Evolutionary conservation across 1,140 invertebrate genomes (phyloP).

Genomic region (Mya arenaria): DNA sequence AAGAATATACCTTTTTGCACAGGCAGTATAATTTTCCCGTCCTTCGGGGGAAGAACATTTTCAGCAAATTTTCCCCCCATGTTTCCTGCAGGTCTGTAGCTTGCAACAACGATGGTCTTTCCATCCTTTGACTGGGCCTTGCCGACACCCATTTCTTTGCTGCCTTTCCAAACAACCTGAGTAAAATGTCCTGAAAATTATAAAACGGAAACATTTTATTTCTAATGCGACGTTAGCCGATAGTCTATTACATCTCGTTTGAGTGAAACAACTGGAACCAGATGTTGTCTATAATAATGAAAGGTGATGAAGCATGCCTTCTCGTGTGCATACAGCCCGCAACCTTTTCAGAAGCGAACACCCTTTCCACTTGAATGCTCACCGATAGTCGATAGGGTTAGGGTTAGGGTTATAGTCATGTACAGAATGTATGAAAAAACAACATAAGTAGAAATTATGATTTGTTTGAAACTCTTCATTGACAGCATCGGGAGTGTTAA

Average conservation of each 20-base stretch:
- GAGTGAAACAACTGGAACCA: neutral
- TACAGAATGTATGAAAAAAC: no score
- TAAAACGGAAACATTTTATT: neutral
- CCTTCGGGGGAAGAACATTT: constrained; percentile 83
- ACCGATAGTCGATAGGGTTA: no score
- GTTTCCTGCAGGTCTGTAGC: constrained; percentile 92
- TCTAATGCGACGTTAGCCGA: neutral
- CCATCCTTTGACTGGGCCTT: constrained; percentile 85
- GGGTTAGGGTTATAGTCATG: no score
- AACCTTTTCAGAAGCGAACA: no score
- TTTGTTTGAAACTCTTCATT: no score
- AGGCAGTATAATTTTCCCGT: constrained; percentile 54
- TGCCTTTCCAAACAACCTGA: constrained; percentile 85
- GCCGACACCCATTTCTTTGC: constrained; percentile 88
- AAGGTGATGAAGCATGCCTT: neutral
- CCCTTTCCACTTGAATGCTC: neutral
- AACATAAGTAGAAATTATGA: no score
- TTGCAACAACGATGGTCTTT: constrained; percentile 89
- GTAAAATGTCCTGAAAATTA: constrained; percentile 63
- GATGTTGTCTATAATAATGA: neutral
- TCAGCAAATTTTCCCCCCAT: constrained; percentile 87
- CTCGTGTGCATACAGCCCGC: neutral
- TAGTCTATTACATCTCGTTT: neutral
- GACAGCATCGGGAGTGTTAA: no score
- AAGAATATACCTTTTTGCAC: constrained; percentile 16